Base-by-base conservation (phyloP, 2,888 invertebrate species). In the Eilema griseolum region DNA sequence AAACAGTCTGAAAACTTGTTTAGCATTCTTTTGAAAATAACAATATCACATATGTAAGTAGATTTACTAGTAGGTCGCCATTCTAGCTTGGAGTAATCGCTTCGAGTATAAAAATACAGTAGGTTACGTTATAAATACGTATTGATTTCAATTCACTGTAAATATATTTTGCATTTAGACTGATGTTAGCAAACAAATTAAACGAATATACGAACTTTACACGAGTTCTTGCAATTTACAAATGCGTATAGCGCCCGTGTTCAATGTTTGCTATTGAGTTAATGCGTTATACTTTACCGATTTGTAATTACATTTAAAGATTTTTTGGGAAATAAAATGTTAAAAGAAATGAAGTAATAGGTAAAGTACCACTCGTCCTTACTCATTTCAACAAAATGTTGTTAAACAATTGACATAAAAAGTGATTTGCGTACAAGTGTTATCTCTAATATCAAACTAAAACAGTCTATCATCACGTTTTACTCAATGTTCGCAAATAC, bases 161-260 rank as follows among this genome's bases (percentile, higher is more conserved):
- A 69, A 69, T 66, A 69, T 66, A 71, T 66, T 24, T 33, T 57
- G 66, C 66, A 67, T 60, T 28, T 31, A 59, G 31, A 60, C 62
- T 28, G n/a, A 56, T 28, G 24, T 67, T 63, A 62, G 66, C 7
- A 16, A 61, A 61, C n/a, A 52, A 46, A 60, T 59, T 63, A 26
- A 31, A 16, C 16, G 24, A 5, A 8, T 4, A 28, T 28, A 8
- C 23, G 4, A 8, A 16, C 1, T 20, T 46, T 52, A 46, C 23
- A n/a, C 24, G 33, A 62, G 24, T 23, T 41, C 41, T 7, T 20
- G 26, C 62, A 41, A 41, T 37, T 41, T 26, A 28, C 52, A 20
- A 31, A 67, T 24, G 56, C 31, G 61, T 26, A 20, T 46, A 20
- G 3, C 20, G 3, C 20, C 20, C 1, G 46, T 16, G n/a, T n/a